A percentile compares a stretch with the other conserved stretches of the same genome.
These are phyloP conservation scores for Eupithecia subumbrata DNA, from an alignment of 2,888 invertebrate species.

Conservation along the genomic window DNA sequence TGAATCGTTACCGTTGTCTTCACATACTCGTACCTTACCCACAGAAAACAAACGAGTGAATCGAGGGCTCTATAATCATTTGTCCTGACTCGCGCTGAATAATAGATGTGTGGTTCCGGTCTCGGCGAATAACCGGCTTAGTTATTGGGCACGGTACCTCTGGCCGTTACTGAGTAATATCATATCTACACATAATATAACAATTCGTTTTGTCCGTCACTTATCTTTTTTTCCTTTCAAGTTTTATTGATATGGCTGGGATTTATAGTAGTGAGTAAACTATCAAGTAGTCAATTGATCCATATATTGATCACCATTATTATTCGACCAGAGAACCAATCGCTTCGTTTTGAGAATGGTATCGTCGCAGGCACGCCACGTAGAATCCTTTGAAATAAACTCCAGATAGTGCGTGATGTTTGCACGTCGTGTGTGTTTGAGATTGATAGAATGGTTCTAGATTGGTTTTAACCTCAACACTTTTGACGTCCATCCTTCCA, in stretches of 20 bases:
- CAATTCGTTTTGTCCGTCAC: conserved; percentile 5
- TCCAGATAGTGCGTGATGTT: neutral
- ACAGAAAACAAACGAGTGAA: conserved; percentile 4
- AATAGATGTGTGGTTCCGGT: conserved; percentile 65
- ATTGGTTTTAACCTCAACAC: too few relatives aligned
- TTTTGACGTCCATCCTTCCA: too few relatives aligned
- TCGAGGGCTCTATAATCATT: conserved; percentile 44
- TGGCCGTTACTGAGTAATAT: conserved; percentile 45
- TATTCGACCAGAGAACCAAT: neutral
- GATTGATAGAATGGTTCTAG: too few relatives aligned
- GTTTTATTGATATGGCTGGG: too few relatives aligned
- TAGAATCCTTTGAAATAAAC: neutral
- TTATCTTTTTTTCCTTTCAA: neutral
- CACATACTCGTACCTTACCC: conserved; percentile 2
- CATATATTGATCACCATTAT: too few relatives aligned
- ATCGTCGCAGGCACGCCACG: too few relatives aligned
- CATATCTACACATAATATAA: neutral
- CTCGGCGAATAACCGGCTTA: conserved; percentile 73
- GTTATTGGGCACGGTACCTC: conserved; percentile 73
- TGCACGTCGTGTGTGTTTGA: too few relatives aligned
- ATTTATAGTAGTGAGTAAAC: too few relatives aligned
- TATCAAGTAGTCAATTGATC: too few relatives aligned
- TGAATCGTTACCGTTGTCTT: neutral
- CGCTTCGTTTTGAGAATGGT: neutral
- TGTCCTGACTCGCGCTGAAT: conserved; percentile 59